A percentile compares a stretch with the other conserved stretches of the same genome.
Conservation (phyloP, 2,888 invertebrate genomes). For the Philaethria dido region DNA sequence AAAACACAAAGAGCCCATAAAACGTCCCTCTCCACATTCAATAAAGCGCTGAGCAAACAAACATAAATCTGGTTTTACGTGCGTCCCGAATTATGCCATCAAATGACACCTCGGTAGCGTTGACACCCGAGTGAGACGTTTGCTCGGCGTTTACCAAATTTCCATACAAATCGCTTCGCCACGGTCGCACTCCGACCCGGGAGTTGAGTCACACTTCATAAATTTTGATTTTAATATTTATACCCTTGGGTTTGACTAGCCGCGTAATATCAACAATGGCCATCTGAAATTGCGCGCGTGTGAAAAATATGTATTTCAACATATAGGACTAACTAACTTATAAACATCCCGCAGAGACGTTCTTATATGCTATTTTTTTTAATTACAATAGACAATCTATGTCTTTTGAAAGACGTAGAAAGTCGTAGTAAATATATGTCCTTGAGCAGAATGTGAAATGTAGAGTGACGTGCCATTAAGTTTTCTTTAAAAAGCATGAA, state of each 20-base stretch:
- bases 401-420: no score
- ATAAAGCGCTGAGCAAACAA: conserved; percentile 70
- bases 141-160: conserved; percentile 59
- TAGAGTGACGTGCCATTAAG: no score
- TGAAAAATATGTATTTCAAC: neutral
- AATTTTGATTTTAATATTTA: conserved; percentile 80
- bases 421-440: no score
- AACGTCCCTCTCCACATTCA: conserved; percentile 72
- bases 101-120: conserved; percentile 62
- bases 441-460: no score
- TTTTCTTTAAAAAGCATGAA: neutral
- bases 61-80: conserved; percentile 69
- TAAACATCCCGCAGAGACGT: neutral
- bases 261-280: conserved; percentile 30
- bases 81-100: conserved; percentile 77
- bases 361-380: neutral
- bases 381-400: neutral
- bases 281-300: conserved; percentile 2
- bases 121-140: conserved; percentile 64
- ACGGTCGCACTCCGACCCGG: conserved; percentile 55
- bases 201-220: conserved; percentile 72
- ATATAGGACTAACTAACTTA: neutral
- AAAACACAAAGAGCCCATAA: conserved; percentile 59
- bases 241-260: conserved; percentile 54
- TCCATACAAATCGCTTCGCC: conserved; percentile 81